A percentile compares a stretch with the other conserved stretches of the same genome.
phyloP scores from a whole-genome alignment of 1,140 invertebrate species.

The Pogonomyrmex barbatus region DNA sequence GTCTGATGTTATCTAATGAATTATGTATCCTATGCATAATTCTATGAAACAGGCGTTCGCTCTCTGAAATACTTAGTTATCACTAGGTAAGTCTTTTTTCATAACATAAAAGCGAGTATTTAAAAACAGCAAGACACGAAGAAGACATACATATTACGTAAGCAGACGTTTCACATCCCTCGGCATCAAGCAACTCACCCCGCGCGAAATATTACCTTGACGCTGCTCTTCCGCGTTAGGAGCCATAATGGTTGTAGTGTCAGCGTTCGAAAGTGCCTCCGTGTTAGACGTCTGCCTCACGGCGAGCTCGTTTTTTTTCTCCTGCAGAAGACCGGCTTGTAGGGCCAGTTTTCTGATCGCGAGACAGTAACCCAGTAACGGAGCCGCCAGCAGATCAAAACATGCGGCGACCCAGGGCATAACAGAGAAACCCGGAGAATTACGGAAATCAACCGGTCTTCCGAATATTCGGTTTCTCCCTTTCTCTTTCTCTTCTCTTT shows the following conservation, averaged over 20 bases:
- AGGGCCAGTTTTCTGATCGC: slow-evolving; percentile 80
- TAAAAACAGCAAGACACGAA: background rate
- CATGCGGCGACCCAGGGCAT: slow-evolving; percentile 84
- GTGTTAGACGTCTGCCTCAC: slow-evolving; percentile 20
- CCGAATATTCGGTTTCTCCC: background rate
- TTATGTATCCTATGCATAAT: background rate
- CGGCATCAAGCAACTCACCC: background rate
- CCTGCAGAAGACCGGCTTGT: slow-evolving; percentile 79
- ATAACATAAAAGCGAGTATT: background rate
- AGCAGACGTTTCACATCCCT: background rate
- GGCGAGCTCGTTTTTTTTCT: slow-evolving; percentile 32
- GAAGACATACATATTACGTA: slow-evolving; percentile 13
- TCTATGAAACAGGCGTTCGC: too few relatives aligned
- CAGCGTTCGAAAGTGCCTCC: background rate
- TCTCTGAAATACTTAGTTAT: background rate
- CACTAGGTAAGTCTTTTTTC: background rate
- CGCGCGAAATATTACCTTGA: slow-evolving; percentile 59
- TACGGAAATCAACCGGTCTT: background rate
- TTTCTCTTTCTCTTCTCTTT: background rate
- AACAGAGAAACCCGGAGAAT: slow-evolving; percentile 56
- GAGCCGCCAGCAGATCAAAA: slow-evolving; percentile 79
- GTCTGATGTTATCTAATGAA: background rate
- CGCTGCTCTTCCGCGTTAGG: slow-evolving; percentile 65
- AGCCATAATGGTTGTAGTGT: slow-evolving; percentile 50
- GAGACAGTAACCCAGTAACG: slow-evolving; percentile 81